Evolutionary conservation across 2,888 invertebrate species (phyloP).

Genomic region (Scotopteryx bipunctaria): DNA sequence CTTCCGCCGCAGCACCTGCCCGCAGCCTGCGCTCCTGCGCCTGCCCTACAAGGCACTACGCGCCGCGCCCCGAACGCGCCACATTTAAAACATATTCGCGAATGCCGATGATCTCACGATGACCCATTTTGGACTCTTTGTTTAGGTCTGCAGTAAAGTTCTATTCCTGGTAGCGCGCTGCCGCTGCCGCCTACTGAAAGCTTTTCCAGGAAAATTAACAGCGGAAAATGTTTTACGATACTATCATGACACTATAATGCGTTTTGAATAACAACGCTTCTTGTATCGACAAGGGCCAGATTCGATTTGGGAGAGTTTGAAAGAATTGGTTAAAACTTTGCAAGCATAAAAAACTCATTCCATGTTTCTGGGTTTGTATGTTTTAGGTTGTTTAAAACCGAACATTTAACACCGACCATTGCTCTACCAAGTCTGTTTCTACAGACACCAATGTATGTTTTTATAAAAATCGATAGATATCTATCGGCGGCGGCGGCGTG

Average conservation of each 20-base stretch:
- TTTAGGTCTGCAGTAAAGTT: slow-evolving; percentile 14
- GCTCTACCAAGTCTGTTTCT: background rate
- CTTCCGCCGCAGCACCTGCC: slow-evolving; percentile 48
- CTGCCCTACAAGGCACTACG: slow-evolving; percentile 29
- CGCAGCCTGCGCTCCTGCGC: slow-evolving; percentile 24
- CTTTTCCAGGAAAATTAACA: slow-evolving; percentile 10
- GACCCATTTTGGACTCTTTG: slow-evolving; percentile 30
- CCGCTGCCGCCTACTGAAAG: background rate
- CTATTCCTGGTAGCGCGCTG: slow-evolving; percentile 19
- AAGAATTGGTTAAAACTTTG: no score
- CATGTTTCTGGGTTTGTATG: no score
- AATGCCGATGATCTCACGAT: slow-evolving; percentile 32
- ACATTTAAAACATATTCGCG: slow-evolving; percentile 24
- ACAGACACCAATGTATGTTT: no score
- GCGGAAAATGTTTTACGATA: background rate
- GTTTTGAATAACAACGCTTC: no score
- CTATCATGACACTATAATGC: background rate
- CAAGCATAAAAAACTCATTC: no score
- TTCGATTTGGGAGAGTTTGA: no score
- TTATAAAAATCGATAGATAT: no score
- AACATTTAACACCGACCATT: background rate
- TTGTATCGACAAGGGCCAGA: no score
- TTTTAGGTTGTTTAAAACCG: no score
- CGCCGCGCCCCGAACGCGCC: slow-evolving; percentile 9
- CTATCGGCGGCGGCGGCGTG: no score